Evolutionary conservation across 2,797 vertebrate species (phyloP).

Genomic region (Phrynocephalus vlangalii): DNA sequence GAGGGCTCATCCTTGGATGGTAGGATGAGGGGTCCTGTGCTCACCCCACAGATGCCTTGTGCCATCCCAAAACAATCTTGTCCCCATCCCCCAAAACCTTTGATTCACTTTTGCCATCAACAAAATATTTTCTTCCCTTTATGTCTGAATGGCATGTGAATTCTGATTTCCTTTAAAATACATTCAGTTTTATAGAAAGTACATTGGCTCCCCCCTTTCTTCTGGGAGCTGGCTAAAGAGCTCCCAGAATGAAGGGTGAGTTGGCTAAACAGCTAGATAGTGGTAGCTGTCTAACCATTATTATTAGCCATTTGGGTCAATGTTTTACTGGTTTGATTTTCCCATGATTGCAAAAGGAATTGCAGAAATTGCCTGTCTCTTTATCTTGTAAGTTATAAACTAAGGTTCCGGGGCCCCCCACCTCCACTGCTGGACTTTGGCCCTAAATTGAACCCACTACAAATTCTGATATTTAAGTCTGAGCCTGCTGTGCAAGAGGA

Average conservation of each 20-base stretch:
- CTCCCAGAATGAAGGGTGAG: too few relatives aligned
- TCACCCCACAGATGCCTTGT: too few relatives aligned
- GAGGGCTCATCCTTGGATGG: too few relatives aligned
- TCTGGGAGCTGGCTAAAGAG: too few relatives aligned
- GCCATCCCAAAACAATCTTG: not conserved
- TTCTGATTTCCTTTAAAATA: not conserved
- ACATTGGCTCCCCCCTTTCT: not conserved
- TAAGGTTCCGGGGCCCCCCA: not conserved
- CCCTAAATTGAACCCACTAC: not conserved
- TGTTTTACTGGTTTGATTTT: too few relatives aligned
- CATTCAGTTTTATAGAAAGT: not conserved
- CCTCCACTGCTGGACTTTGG: conserved; percentile 16
- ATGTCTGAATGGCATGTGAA: not conserved
- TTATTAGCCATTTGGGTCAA: not conserved
- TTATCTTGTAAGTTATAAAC: not conserved
- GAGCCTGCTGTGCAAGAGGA: not conserved
- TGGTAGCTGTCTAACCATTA: not conserved
- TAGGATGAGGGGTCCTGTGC: too few relatives aligned
- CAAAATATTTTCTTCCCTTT: not conserved
- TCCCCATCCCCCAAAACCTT: too few relatives aligned
- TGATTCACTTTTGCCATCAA: not conserved
- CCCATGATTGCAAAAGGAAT: too few relatives aligned
- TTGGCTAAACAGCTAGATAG: too few relatives aligned
- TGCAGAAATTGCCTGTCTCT: not conserved
- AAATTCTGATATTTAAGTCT: not conserved